Evolutionary conservation across 2,113 vertebrate species (phyloP), one percentile per base, ranked within the genome.

Genomic region (Coracopsis vasa): DNA sequence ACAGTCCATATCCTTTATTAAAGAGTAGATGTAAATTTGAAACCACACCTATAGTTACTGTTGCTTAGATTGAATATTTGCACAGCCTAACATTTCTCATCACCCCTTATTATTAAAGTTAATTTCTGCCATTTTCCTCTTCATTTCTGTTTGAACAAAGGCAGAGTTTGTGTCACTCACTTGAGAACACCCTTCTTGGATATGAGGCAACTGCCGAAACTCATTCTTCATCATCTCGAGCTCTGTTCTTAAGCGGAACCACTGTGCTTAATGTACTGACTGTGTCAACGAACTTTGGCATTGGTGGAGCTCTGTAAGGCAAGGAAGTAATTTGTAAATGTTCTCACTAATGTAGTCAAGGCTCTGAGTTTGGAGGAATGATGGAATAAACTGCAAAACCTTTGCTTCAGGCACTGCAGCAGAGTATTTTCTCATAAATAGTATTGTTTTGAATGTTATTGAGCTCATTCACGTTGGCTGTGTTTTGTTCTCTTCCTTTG

Each of bases 31-130:
- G 3, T 65, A n/a, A 51, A 56, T 77, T 84, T 93, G 42, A 66
- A 86, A 58, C 82, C n/a, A 33, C 47, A 37, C 25, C 42, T 87
- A 41, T 14, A 56, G 33, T 1, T 69, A 48, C 77, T 81, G n/a
- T 83, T 90, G 31, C 24, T 82, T 58, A 60, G 48, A 60, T 11
- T 35, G 14, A 58, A n/a, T 10, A 12, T 19, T 9, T 44, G 18
- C 53, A 53, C 10, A 47, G 44, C 27, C 29, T 47, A 27, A 1
- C 0, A 0, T 37, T 82, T 29, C 29, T 80, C 4, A 0, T 62
- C 54, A 16, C 6, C 13, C 11, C 14, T 6, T 51, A 0, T n/a
- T 75, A 14, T 13, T 66, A 21, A 47, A 75, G 41, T 21, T 56
- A 14, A 62, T 86, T 90, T 69, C 48, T 93, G 21, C 11, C 1